phyloP scores from a whole-genome alignment of 2,113 vertebrate species.

The human region GRCh38 chr5:40307001-40307500 shows the following conservation, averaged over 20 bases:
- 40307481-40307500: too few relatives aligned
- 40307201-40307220: conserved; percentile 6
- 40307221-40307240: background rate
- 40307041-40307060: background rate
- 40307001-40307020: background rate
- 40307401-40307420: background rate
- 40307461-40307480: too few relatives aligned
- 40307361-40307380: background rate
- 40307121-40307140: background rate
- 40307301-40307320: background rate
- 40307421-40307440: background rate
- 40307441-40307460: background rate
- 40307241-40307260: background rate
- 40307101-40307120: background rate
- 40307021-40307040: background rate
- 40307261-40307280: background rate
- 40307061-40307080: background rate
- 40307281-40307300: background rate
- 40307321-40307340: background rate
- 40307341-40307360: background rate
- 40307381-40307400: background rate
- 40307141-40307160: background rate
- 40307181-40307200: background rate
- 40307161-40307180: background rate
- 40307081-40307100: conserved; percentile 35